Base-by-base conservation (phyloP, 2,113 vertebrate genomes). In the Podilymbus podiceps region DNA sequence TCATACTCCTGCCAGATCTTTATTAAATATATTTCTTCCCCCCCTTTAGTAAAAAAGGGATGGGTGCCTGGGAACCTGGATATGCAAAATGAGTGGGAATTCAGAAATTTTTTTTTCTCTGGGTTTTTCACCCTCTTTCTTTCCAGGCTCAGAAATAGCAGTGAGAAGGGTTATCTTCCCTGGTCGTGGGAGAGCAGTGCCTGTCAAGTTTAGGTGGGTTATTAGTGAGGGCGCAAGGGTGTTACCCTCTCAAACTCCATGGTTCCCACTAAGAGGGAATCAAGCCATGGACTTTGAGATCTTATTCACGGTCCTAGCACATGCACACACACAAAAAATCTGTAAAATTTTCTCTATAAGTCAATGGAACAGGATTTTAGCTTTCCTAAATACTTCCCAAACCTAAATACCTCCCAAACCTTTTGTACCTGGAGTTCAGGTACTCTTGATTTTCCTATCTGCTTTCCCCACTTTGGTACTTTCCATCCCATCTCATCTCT, bases 61-160 rank as follows among this genome's bases (percentile, higher is more conserved):
- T 97, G 91, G 95, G 94, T 96, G 91, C 93, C 93, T 97, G 95
- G 95, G 94, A 97, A 96, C 93, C 63, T 95, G 97, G 91, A 92
- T 96, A 95, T 97, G 95, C 94, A 96, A 97, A 97, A 94, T 77
- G 72, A 89, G 91, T 95, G 93, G 96, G 96, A 96, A 97, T 91
- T 87, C 24, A 75, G 83, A 44, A 42, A 69, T 63, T 62, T 82
- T 89, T 55, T 64, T 79, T 71, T 55, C 47, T 52, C 52, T 69
- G 28, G 4, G 12, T 71, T 92, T 95, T 95, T 91, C 22, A 52
- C 62, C 13, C 21, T 66, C 46, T 76, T 95, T 94, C 46, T 79
- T 92, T 94, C 47, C 31, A 75, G 46, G 28, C 22, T 89, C 38
- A 89, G 77, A 89, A 92, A 62, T 81, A 83, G 53, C 42, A 82